These are phyloP conservation scores for Amazonetta brasiliensis DNA, from an alignment of 2,797 vertebrate genomes.

Conservation along the genomic window DNA sequence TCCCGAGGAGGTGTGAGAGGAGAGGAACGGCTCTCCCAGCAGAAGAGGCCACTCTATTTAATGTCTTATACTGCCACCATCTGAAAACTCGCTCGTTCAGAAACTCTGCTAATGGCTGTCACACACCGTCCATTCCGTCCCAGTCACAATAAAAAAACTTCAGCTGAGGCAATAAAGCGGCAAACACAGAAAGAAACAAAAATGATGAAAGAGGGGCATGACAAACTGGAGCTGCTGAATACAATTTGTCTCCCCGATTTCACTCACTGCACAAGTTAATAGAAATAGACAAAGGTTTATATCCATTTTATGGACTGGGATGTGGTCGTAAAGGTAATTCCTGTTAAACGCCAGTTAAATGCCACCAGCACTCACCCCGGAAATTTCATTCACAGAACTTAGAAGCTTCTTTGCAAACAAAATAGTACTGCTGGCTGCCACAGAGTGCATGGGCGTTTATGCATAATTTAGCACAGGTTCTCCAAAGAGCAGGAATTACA, in stretches of 20 bases:
- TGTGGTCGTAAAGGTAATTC: not conserved
- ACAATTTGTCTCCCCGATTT: not conserved
- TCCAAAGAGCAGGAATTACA: not conserved
- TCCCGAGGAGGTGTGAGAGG: not conserved
- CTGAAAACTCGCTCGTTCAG: not conserved
- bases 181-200: not conserved
- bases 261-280: not conserved
- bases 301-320: not conserved
- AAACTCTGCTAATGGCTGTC: not conserved
- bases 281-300: not conserved
- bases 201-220: not conserved
- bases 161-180: not conserved
- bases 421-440: not conserved
- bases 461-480: not conserved
- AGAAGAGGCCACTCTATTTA: not conserved
- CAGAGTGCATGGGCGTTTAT: not conserved
- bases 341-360: not conserved
- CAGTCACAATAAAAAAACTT: rapidly evolving
- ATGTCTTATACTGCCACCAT: slow-evolving; percentile 47
- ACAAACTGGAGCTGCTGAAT: not conserved
- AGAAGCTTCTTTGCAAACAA: not conserved
- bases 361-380: not conserved
- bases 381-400: not conserved
- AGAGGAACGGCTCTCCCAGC: not conserved
- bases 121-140: rapidly evolving